Conservation (phyloP, 2,113 vertebrate species). For the Callaeas wilsoni region DNA sequence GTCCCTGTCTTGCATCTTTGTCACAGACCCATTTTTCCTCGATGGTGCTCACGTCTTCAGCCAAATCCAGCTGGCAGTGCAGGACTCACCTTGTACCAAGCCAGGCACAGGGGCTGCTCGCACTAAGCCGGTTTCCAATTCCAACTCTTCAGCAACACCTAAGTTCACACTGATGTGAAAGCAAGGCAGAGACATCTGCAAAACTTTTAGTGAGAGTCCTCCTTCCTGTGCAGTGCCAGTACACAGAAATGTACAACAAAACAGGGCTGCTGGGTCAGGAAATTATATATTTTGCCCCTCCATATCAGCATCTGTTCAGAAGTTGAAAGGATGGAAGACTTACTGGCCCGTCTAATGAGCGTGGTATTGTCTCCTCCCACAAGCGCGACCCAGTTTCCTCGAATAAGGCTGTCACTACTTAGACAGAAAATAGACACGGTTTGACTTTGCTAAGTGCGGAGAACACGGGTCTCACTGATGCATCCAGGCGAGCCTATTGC, state of each 20-base stretch:
- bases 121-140: not conserved
- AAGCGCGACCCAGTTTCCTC: not conserved
- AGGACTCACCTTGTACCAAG: too few species aligned
- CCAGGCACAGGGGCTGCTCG: not conserved
- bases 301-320: not conserved
- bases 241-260: not conserved
- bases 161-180: not conserved
- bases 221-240: not conserved
- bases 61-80: not conserved
- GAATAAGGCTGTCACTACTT: not conserved
- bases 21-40: not conserved
- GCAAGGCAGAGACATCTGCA: not conserved
- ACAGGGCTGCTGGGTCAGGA: not conserved
- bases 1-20: not conserved
- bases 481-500: not conserved
- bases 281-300: not conserved
- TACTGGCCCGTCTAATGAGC: not conserved
- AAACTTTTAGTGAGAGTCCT: not conserved
- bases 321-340: not conserved
- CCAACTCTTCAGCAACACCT: rapidly evolving
- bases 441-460: not conserved
- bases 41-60: rapidly evolving
- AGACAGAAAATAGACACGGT: not conserved
- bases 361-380: not conserved
- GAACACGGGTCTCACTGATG: not conserved